Evolutionary conservation across 2,797 vertebrate genomes (phyloP).

Genomic region (Cryptoprocta ferox): DNA sequence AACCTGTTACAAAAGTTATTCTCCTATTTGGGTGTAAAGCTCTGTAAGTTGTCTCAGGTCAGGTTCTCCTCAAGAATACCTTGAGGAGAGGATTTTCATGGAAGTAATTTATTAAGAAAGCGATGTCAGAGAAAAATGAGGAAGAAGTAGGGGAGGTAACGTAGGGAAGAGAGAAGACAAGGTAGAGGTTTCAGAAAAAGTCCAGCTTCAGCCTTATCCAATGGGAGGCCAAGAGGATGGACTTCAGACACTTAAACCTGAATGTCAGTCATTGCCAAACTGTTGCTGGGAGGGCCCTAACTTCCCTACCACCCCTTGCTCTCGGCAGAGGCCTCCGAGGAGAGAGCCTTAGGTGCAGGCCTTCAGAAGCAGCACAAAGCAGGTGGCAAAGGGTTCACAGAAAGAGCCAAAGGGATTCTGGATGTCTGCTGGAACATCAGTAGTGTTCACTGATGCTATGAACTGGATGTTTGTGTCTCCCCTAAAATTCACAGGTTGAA

Average conservation of each 20-base stretch:
- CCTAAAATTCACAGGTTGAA: background rate
- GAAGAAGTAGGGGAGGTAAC: background rate
- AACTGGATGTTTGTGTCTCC: background rate
- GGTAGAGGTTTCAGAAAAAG: background rate
- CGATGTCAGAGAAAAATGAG: background rate
- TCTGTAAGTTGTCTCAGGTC: background rate
- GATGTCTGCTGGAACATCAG: background rate
- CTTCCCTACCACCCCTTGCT: accelerated
- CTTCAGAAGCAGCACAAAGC: background rate
- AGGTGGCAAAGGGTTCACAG: background rate
- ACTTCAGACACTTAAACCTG: background rate
- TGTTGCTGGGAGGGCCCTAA: background rate
- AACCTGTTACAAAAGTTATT: background rate
- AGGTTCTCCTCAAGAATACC: background rate
- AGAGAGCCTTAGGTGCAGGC: background rate
- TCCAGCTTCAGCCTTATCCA: background rate
- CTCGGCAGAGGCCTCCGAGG: background rate
- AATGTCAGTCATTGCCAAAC: background rate
- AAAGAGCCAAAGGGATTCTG: background rate
- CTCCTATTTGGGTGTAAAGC: background rate
- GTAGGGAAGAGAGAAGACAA: background rate
- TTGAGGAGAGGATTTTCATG: background rate
- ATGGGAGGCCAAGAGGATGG: background rate
- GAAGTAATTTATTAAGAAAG: background rate
- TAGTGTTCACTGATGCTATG: background rate